Evolutionary conservation across 2,888 invertebrate genomes (phyloP).

Genomic region (Acronicta aceris): DNA sequence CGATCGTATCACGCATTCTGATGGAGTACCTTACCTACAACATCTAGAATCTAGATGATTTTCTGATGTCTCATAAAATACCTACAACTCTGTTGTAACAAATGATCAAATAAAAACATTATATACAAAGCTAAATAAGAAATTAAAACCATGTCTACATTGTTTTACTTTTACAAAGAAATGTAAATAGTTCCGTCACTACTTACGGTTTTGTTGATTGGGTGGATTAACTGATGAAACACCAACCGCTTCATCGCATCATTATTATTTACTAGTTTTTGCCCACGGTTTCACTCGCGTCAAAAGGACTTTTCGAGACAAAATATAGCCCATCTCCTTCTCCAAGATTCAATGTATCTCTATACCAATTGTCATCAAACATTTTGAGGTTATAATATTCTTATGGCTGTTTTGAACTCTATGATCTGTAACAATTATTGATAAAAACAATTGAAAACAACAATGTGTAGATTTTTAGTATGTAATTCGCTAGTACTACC

Average conservation of each 20-base stretch:
- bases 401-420: too few species aligned
- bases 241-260: background rate
- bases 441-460: background rate
- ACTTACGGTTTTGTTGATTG: constrained; percentile 8
- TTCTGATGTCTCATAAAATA: constrained; percentile 11
- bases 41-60: constrained; percentile 14
- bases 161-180: background rate
- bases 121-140: constrained; percentile 1
- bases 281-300: too few species aligned
- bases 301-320: too few species aligned
- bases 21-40: constrained; percentile 40
- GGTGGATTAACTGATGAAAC: constrained; percentile 4
- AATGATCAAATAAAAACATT: background rate
- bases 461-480: background rate
- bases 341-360: too few species aligned
- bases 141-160: constrained; percentile 13
- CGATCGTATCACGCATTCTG: constrained; percentile 51
- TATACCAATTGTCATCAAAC: too few species aligned
- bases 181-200: background rate
- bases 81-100: constrained; percentile 7
- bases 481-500: background rate
- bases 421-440: background rate
- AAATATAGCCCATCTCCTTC: too few species aligned
- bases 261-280: background rate
- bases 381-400: too few species aligned